phyloP scores from a whole-genome alignment of 2,113 vertebrate genomes.

The Rattus norvegicus region DNA sequence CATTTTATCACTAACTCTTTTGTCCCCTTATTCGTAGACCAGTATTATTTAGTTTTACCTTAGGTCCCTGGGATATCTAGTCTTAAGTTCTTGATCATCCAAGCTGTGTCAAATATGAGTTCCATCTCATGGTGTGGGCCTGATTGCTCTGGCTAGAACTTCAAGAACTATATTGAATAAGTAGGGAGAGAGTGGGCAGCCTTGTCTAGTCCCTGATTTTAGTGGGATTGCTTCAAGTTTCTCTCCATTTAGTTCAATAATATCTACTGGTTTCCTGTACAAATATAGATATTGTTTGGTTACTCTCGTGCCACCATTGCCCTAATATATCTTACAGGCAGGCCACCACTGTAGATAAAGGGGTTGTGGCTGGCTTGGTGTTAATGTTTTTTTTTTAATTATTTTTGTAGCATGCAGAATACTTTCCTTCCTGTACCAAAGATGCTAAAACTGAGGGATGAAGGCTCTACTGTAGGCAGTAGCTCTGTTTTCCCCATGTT shows the following conservation, averaged over 20 bases:
- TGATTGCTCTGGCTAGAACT: no score
- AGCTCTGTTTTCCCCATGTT: background rate
- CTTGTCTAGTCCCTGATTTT: no score
- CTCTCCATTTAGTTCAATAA: no score
- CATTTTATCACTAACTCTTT: background rate
- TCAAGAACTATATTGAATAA: no score
- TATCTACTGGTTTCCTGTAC: no score
- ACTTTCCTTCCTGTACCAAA: background rate
- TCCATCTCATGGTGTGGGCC: background rate
- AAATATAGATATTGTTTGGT: background rate
- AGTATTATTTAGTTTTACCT: background rate
- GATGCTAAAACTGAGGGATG: background rate
- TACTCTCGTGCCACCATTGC: background rate
- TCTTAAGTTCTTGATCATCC: background rate
- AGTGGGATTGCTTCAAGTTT: no score
- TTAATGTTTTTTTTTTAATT: background rate
- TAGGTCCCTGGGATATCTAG: background rate
- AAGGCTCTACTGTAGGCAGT: background rate
- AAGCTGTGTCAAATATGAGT: background rate
- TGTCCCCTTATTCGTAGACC: background rate
- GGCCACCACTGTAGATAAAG: background rate
- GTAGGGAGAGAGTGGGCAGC: no score
- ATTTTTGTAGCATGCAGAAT: background rate
- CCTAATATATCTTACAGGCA: background rate
- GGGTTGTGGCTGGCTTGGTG: background rate